Evolutionary conservation across 1,140 invertebrate species (phyloP), one percentile per base, ranked within the genome.

Genomic region (Lucilia sericata): DNA sequence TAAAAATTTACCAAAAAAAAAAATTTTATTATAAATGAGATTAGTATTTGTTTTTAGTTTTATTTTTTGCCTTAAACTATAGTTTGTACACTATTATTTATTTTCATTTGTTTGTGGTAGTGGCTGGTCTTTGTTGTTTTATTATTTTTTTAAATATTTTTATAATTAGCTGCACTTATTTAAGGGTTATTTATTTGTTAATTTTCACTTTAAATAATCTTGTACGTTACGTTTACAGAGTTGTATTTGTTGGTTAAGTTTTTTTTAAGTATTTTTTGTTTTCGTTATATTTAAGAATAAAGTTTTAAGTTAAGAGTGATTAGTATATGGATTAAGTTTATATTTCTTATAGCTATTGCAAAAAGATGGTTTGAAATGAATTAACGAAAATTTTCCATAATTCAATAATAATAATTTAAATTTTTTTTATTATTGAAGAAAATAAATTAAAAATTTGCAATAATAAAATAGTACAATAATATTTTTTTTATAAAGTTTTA

Each of bases 191-290:
- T n/a, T 60, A 17, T 60, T 75, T 34, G n/a, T 75, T 75, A 12
- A 21, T 75, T 75, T 75, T 75, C 10, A 30, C 7, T 75, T 75
- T 75, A 3, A 36, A 34, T 75, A 34, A 17, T 14, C 34, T 75
- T 75, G 21, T 36, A 75, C 74, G 21, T 75, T 75, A 34, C 34
- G 74, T 75, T 30, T 75, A 75, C 34, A 36, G 74, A 75, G 13
- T 75, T 75, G 9, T 75, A 36, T 75, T 75, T 42, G 42, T 42
- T 42, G 21, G 10, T 12, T 34, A 25, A 3, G 34, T 75, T 75
- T 2, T 75, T 2, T 75, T 75, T 75, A 14, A 25, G 5, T 30
- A 34, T 30, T 12, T 36, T 30, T 75, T 75, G 0, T 75, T 17
- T 30, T n/a, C n/a, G n/a, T n/a, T n/a, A 60, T 60, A 2, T 42